Evolutionary conservation across 2,888 invertebrate genomes (phyloP).

Genomic region (Escarpia spicata): DNA sequence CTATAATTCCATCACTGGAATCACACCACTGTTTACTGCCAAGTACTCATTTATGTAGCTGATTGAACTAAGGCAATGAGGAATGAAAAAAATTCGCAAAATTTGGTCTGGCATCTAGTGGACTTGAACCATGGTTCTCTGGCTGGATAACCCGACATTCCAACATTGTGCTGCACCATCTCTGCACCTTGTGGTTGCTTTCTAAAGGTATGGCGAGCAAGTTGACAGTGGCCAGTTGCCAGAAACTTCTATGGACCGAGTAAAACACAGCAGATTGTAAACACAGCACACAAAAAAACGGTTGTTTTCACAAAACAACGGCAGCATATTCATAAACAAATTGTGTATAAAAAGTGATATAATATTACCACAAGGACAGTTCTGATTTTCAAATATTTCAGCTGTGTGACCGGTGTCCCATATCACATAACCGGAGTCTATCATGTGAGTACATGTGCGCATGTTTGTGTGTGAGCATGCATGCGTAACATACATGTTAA

Average conservation of each 20-base stretch:
- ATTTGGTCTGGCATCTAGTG: background rate
- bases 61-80: background rate
- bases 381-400: no score
- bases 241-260: background rate
- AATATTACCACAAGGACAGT: no score
- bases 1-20: background rate
- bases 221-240: background rate
- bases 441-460: no score
- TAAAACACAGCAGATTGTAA: background rate
- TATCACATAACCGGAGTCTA: no score
- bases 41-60: background rate
- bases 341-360: no score
- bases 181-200: background rate
- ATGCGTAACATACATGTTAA: no score
- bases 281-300: no score
- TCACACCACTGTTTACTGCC: background rate
- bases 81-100: background rate
- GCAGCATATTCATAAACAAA: no score
- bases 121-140: background rate
- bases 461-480: no score
- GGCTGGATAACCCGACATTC: background rate
- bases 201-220: background rate
- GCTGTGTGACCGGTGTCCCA: no score
- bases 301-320: no score
- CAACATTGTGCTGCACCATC: background rate